A percentile compares a stretch with the other conserved stretches of the same genome.
phyloP scores from a whole-genome alignment of 2,888 invertebrate species.

The Pimpla rufipes region DNA sequence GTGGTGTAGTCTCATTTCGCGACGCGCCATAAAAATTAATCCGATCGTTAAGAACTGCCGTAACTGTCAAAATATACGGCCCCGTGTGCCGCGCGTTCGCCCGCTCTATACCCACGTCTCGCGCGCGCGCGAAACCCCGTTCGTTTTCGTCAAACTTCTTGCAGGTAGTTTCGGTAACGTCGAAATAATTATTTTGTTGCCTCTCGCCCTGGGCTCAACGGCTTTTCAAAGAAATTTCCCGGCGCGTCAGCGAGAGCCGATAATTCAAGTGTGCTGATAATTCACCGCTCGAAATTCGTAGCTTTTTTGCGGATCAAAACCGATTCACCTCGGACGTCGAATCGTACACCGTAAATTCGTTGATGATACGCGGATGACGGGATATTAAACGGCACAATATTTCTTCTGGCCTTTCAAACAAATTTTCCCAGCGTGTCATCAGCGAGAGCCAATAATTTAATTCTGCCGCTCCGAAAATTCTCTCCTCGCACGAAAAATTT shows the following conservation, averaged over 20 bases:
- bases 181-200: conserved; percentile 43
- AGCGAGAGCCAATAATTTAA: conserved; percentile 30
- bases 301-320: conserved; percentile 34
- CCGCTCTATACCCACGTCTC: conserved; percentile 51
- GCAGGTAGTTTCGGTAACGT: conserved; percentile 13
- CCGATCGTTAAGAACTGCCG: conserved; percentile 79
- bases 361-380: conserved; percentile 30
- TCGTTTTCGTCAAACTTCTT: not conserved
- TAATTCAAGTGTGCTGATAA: conserved; percentile 18
- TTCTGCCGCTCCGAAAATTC: not conserved
- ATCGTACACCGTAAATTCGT: conserved; percentile 15
- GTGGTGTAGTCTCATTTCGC: conserved; percentile 77
- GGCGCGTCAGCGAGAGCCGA: conserved; percentile 2
- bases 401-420: conserved; percentile 52
- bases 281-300: not conserved
- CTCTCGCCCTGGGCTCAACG: conserved; percentile 1
- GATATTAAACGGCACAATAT: conserved; percentile 56
- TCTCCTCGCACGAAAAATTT: not conserved
- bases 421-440: conserved; percentile 20
- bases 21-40: conserved; percentile 82
- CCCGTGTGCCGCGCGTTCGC: conserved; percentile 63
- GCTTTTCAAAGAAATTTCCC: conserved; percentile 45
- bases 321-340: conserved; percentile 21
- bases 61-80: conserved; percentile 81
- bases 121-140: conserved; percentile 28